phyloP scores from a whole-genome alignment of 2,797 vertebrate genomes.

The Diplodus sargus region DNA sequence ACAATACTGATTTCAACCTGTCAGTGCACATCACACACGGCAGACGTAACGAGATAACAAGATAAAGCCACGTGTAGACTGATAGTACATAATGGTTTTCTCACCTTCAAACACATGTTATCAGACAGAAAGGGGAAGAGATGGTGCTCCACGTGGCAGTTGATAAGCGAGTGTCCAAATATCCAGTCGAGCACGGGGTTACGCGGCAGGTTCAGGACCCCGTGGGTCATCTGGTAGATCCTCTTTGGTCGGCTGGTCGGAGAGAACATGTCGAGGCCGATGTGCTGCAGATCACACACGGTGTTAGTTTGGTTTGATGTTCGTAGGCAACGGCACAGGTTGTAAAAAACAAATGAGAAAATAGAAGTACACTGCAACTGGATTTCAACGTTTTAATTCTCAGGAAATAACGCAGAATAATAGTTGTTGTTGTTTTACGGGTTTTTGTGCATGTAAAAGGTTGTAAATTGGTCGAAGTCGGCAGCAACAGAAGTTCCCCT shows the following conservation, averaged over 20 bases:
- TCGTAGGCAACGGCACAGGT: not conserved
- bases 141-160: slow-evolving; percentile 96
- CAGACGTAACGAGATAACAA: too few species aligned
- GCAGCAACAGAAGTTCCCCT: too few species aligned
- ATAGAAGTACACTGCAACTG: too few species aligned
- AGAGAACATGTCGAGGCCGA: slow-evolving; percentile 94
- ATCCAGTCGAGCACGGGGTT: slow-evolving; percentile 91
- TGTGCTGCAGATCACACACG: slow-evolving; percentile 85
- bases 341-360: too few species aligned
- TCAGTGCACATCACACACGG: too few species aligned
- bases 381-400: too few species aligned
- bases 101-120: slow-evolving; percentile 96
- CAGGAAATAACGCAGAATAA: too few species aligned
- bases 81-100: not conserved
- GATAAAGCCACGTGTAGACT: too few species aligned
- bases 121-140: slow-evolving; percentile 94
- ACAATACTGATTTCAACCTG: too few species aligned
- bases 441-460: too few species aligned
- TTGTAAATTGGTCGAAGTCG: too few species aligned
- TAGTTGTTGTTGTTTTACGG: too few species aligned
- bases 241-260: slow-evolving; percentile 84
- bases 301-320: not conserved
- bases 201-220: slow-evolving; percentile 92
- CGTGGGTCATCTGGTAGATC: slow-evolving; percentile 92
- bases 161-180: slow-evolving; percentile 95